Evolutionary conservation across 2,797 vertebrate genomes (phyloP), one percentile per base, ranked within the genome.

Genomic region (Melanotaenia nigrans): DNA sequence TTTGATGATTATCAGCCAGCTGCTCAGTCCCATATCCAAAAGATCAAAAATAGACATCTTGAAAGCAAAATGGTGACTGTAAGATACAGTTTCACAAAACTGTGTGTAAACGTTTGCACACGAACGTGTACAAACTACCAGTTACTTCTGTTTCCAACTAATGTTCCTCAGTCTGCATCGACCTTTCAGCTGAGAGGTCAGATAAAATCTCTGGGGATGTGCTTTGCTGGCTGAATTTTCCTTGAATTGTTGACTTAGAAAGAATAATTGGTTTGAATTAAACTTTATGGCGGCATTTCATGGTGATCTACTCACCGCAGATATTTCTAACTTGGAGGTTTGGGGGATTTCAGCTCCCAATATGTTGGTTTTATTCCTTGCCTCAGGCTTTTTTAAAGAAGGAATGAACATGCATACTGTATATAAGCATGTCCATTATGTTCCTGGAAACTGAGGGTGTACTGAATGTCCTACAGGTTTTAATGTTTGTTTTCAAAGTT

Each of bases 1-100:
- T 85, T 81, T 10, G 87, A 92, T 90, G 74, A 75, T 65, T 90
- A 92, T 92, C 90, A 85, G 76, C 71, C 80, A 74, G 84, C 78
- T 81, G 84, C 73, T 78, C 30, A 28, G 51, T 84, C 71, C 45
- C 14, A 55, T 68, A 14, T 79, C 67, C 72, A 71, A 70, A 71
- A 79, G 82, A 85, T 86, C 83, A 78, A 74, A 89, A 85, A 80
- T 84, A 81, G 65, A 79, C 64, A 53, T 76, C 69, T 57, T 85
- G 85, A 13, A 14, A 62, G 70, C 62, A 84, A 49, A 87, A 84
- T 59, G 57, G 55, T 61, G 72, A 82, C 58, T 45, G 61, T n/a
- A 61, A 81, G 75, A 76, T 81, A 66, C 55, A 20, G 28, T 87
- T 83, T 74, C 74, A 67, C 56, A 53, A 60, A 55, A 25, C 42